Percentiles rank a stretch among this genome's conserved stretches.
These are phyloP conservation scores for Amiota minor DNA, from an alignment of 2,888 invertebrate species.

Conservation along the genomic window DNA sequence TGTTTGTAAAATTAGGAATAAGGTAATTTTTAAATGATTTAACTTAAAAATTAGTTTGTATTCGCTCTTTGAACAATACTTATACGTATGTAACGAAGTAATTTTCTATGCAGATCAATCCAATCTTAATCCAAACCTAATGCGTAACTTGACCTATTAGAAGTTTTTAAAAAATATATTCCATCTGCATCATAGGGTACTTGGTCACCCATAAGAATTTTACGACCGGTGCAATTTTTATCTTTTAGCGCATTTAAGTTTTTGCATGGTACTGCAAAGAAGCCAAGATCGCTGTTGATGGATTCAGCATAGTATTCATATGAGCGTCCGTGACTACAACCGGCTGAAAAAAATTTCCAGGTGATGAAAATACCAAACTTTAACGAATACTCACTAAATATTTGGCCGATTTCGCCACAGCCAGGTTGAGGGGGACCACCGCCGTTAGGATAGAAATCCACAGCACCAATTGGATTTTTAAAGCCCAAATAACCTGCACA, in stretches of 20 bases:
- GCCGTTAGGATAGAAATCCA: conserved; percentile 84
- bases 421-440: conserved; percentile 81
- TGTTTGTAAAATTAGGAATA: too few relatives aligned
- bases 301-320: conserved; percentile 79
- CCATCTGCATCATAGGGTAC: conserved; percentile 74
- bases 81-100: too few relatives aligned
- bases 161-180: conserved; percentile 78
- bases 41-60: too few relatives aligned
- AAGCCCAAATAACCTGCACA: conserved; percentile 79
- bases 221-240: conserved; percentile 65
- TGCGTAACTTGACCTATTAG: conserved; percentile 76
- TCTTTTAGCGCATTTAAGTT: conserved; percentile 72
- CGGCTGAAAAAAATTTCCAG: conserved; percentile 71
- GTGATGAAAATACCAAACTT: not conserved
- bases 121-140: conserved; percentile 65
- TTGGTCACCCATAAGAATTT: conserved; percentile 77
- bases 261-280: conserved; percentile 77
- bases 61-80: not conserved
- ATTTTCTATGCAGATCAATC: not conserved
- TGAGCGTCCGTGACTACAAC: conserved; percentile 82
- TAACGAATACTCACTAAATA: conserved; percentile 63
- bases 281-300: conserved; percentile 75
- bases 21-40: too few relatives aligned
- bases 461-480: conserved; percentile 78
- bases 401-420: conserved; percentile 75